Conservation (phyloP, 2,888 invertebrate species). For the Stenotaenia linearis region DNA sequence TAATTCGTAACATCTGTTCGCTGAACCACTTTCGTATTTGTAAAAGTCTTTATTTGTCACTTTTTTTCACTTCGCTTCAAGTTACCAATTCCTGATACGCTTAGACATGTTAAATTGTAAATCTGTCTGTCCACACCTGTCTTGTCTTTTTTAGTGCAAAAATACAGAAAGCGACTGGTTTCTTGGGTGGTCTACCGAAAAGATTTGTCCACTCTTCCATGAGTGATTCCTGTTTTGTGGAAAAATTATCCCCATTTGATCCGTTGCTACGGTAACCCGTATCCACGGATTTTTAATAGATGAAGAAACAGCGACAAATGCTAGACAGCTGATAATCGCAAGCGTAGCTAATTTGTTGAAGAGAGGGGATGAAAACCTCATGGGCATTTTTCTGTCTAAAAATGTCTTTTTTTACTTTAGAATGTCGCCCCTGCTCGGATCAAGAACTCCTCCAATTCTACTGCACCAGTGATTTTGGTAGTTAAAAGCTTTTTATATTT, state of each 20-base stretch:
- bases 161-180: background rate
- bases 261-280: background rate
- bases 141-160: background rate
- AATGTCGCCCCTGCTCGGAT: slow-evolving; percentile 31
- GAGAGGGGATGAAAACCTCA: background rate
- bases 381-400: background rate
- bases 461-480: slow-evolving; percentile 34
- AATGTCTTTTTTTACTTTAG: slow-evolving; percentile 29
- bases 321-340: background rate
- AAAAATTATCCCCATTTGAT: background rate
- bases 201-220: background rate
- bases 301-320: slow-evolving; percentile 4
- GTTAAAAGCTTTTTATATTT: no score
- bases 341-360: background rate
- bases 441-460: slow-evolving; percentile 30
- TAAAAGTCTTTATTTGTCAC: background rate
- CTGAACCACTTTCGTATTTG: background rate
- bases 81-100: background rate
- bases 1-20: background rate
- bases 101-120: background rate
- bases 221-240: slow-evolving; percentile 1
- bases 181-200: slow-evolving; percentile 4
- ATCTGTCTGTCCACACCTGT: background rate
- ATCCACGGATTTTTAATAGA: background rate
- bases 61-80: background rate